Base-by-base conservation (phyloP, 1,140 invertebrate genomes). In the Drosophila grimshawi region DNA sequence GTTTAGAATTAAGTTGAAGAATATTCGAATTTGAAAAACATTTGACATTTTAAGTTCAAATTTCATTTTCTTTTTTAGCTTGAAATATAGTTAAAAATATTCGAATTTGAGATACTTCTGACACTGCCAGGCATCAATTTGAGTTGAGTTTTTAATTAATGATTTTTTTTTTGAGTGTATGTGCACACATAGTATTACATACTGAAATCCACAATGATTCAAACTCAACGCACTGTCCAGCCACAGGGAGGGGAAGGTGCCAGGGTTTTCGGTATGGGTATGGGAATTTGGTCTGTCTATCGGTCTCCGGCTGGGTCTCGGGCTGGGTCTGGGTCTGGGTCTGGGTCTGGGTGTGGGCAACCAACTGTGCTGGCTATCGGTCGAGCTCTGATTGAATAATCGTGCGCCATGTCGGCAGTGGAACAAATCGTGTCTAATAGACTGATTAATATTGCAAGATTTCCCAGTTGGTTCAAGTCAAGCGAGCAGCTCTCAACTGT, bases 401-500 rank as follows among this genome's bases (percentile, higher is more conserved):
- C 83, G 77, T 86, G 61, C 61, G 29, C 60, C 64, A 63, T 52
- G 62, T 61, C 43, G 71, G 69, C 78, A 72, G 69, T 88, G 83
- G 83, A 80, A 89, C 85, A 88, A 89, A 88, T 88, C 77, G 80
- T 73, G 77, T 88, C 83, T 88, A 88, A 89, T 88, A 88, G 83
- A 88, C 83, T 88, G 83, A 89, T 88, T 88, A 89, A 88, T 89
- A 88, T 88, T 56, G 76, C 80, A 80, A 86, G 83, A 86, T 83
- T 86, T 88, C n/a, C 63, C 85, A 82, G 71, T 70, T 81, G 70
- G 64, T 74, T 70, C 71, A 76, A 86, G 78, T 81, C 79, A 65
- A 79, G 68, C 80, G 78, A 35, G 53, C 49, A 57, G 69, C 69
- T 53, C 62, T 66, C 52, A 71, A 71, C 75, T 78, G 19, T 39